Percentiles rank a stretch among this genome's conserved stretches.
Evolutionary conservation across 2,113 vertebrate genomes (phyloP).

Genomic region (Australoheros scitulus): DNA sequence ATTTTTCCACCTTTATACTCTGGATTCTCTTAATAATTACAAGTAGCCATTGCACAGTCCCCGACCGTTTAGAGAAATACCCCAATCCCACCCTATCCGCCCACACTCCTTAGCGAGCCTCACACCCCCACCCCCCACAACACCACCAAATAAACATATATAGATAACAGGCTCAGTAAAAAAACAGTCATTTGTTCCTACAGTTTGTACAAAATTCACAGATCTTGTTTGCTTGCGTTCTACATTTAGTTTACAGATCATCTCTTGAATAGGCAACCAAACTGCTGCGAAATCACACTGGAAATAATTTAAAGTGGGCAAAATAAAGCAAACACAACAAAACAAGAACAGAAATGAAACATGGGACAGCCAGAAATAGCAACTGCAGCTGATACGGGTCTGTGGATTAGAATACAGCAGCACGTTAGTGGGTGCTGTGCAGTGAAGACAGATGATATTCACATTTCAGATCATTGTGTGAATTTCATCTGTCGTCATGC

Average conservation of each 20-base stretch:
- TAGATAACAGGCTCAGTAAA: slow-evolving; percentile 78
- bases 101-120: background rate
- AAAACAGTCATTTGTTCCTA: slow-evolving; percentile 79
- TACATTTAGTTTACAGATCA: slow-evolving; percentile 40
- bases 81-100: background rate
- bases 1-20: slow-evolving; percentile 72
- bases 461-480: slow-evolving; percentile 16
- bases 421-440: background rate
- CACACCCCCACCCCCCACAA: background rate
- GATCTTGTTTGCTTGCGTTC: slow-evolving; percentile 62
- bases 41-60: slow-evolving; percentile 80
- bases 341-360: background rate
- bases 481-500: slow-evolving; percentile 2
- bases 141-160: slow-evolving; percentile 65
- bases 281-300: slow-evolving; percentile 62
- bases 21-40: slow-evolving; percentile 74
- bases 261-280: slow-evolving; percentile 63
- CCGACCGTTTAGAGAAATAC: slow-evolving; percentile 69
- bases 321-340: slow-evolving; percentile 12
- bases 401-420: background rate
- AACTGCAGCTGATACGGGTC: background rate
- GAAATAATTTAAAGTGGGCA: slow-evolving; percentile 18
- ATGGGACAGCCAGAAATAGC: slow-evolving; percentile 9
- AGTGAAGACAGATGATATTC: background rate
- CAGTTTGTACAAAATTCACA: slow-evolving; percentile 85